Conservation (phyloP, 2,113 vertebrate genomes). For the Beaufortia kweichowensis region DNA sequence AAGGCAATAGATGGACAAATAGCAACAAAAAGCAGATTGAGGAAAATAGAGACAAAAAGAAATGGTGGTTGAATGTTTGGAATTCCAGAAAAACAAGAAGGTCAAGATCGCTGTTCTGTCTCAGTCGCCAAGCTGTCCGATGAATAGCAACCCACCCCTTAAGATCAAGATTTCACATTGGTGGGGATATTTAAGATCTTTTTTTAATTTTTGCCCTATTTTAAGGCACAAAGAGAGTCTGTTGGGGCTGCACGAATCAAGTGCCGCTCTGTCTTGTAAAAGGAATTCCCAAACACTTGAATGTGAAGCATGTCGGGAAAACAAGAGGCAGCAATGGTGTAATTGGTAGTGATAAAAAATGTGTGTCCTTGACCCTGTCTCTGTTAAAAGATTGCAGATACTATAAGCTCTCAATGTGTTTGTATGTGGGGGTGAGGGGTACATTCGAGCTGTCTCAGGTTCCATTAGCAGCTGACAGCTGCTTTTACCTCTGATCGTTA, state of each 20-base stretch:
- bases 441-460: conserved; percentile 70
- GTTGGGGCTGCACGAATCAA: conserved; percentile 52
- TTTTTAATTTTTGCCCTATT: conserved; percentile 47
- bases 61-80: conserved; percentile 67
- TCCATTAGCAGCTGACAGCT: conserved; percentile 74
- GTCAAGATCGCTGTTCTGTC: conserved; percentile 57
- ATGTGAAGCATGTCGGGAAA: conserved; percentile 12
- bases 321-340: conserved; percentile 51
- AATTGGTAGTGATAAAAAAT: conserved; percentile 76
- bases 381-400: conserved; percentile 43
- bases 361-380: conserved; percentile 74
- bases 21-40: conserved; percentile 63
- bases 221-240: conserved; percentile 56
- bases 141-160: conserved; percentile 28
- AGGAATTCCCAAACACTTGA: conserved; percentile 49
- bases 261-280: conserved; percentile 40
- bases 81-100: conserved; percentile 66
- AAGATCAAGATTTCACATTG: conserved; percentile 60
- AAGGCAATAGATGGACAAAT: conserved; percentile 61
- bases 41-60: conserved; percentile 62
- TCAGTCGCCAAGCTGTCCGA: background rate
- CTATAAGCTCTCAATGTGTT: conserved; percentile 4
- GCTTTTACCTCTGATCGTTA: conserved; percentile 67
- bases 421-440: conserved; percentile 44
- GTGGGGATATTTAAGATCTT: conserved; percentile 51